Percentiles rank a stretch among this genome's conserved stretches.
These are phyloP conservation scores for Argentina silus DNA, from an alignment of 2,797 vertebrate genomes.

Conservation along the genomic window DNA sequence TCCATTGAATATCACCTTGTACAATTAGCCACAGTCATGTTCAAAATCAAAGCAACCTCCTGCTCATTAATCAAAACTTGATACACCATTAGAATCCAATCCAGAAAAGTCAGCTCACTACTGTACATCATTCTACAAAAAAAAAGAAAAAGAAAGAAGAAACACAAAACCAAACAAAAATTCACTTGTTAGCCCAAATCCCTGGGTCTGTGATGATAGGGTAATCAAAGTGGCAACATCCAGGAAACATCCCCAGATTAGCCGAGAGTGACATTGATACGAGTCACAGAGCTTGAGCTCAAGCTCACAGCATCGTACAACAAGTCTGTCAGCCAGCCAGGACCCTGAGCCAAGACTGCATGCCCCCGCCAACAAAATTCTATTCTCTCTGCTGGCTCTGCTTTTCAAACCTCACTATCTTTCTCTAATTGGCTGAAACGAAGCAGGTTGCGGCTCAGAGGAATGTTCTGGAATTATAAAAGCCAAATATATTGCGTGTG, in stretches of 20 bases:
- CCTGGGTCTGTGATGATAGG: slow-evolving; percentile 56
- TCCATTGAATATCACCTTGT: not conserved
- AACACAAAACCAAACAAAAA: slow-evolving; percentile 60
- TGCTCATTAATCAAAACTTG: not conserved
- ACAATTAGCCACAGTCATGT: not conserved
- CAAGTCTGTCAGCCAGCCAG: slow-evolving; percentile 69
- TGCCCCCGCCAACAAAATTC: slow-evolving; percentile 65
- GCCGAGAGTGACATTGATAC: slow-evolving; percentile 66
- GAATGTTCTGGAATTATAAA: slow-evolving; percentile 62
- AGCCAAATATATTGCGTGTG: not conserved
- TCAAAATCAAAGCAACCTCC: not conserved
- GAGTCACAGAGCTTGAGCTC: slow-evolving; percentile 28
- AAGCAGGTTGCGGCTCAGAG: slow-evolving; percentile 56
- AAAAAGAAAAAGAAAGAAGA: not conserved
- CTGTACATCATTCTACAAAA: slow-evolving; percentile 48
- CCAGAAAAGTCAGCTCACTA: slow-evolving; percentile 46
- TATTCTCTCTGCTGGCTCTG: slow-evolving; percentile 51
- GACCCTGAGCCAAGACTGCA: not conserved
- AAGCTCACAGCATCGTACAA: slow-evolving; percentile 41
- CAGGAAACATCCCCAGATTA: slow-evolving; percentile 70
- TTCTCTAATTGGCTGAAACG: slow-evolving; percentile 76
- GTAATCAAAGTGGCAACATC: slow-evolving; percentile 66
- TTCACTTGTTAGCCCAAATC: slow-evolving; percentile 66
- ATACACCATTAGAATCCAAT: not conserved
- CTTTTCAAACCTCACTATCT: slow-evolving; percentile 73